Evolutionary conservation across 2,888 invertebrate genomes (phyloP).

Genomic region (Parasteatoda lunata): DNA sequence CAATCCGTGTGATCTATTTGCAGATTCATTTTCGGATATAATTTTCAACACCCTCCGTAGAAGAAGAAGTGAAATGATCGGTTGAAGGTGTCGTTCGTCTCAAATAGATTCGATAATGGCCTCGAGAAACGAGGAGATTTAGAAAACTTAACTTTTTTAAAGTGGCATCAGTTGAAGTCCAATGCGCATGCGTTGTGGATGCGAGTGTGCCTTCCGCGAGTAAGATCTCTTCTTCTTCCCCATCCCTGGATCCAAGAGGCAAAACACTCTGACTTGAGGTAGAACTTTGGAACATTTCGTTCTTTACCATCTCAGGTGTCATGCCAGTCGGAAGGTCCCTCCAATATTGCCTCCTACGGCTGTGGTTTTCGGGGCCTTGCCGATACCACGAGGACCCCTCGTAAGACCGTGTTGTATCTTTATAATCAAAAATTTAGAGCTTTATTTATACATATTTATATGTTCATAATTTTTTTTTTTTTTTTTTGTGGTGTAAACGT

Average conservation of each 20-base stretch:
- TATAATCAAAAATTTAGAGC: constrained; percentile 9
- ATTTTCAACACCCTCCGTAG: not conserved
- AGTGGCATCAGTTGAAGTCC: constrained; percentile 23
- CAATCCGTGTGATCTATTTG: not conserved
- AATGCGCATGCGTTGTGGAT: constrained; percentile 61
- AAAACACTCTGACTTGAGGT: constrained; percentile 23
- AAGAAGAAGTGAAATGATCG: constrained; percentile 5
- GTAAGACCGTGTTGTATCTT: constrained; percentile 16
- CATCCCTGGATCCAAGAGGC: constrained; percentile 49
- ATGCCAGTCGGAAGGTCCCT: constrained; percentile 55
- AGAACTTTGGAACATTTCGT: constrained; percentile 44
- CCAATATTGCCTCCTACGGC: constrained; percentile 41
- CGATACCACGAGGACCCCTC: constrained; percentile 63
- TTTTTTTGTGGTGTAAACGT: too few relatives aligned
- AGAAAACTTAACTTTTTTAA: constrained; percentile 25
- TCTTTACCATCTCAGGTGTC: constrained; percentile 66
- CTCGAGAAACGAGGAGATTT: not conserved
- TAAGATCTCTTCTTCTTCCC: not conserved
- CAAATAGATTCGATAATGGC: constrained; percentile 23
- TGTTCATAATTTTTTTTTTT: too few relatives aligned
- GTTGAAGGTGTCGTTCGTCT: constrained; percentile 17
- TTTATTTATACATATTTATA: constrained; percentile 29
- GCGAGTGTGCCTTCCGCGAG: constrained; percentile 49
- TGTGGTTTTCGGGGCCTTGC: constrained; percentile 50
- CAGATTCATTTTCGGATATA: not conserved